A percentile compares a stretch with the other conserved stretches of the same genome.
Evolutionary conservation across 2,888 invertebrate species (phyloP).

Genomic region (Nephrotoma appendiculata): DNA sequence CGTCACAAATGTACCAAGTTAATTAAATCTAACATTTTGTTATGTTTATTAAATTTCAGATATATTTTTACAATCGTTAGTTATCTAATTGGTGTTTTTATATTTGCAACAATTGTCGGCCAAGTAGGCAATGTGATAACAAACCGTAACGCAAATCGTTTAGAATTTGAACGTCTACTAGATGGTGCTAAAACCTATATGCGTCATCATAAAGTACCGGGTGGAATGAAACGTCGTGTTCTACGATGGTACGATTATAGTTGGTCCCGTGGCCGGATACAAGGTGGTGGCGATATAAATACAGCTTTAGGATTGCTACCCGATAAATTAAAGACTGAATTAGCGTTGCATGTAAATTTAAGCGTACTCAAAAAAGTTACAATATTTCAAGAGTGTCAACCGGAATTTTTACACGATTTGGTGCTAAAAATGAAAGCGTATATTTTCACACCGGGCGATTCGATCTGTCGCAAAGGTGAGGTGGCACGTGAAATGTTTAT

Average conservation of each 20-base stretch:
- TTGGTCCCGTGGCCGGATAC: constrained; percentile 90
- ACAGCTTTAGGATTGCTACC: constrained; percentile 85
- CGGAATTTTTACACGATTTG: constrained; percentile 91
- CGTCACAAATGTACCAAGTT: too few relatives aligned
- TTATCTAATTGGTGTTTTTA: constrained; percentile 93
- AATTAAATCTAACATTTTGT: neutral
- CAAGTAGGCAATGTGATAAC: constrained; percentile 97
- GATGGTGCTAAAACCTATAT: constrained; percentile 96
- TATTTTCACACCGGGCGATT: constrained; percentile 94
- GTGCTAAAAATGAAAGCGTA: constrained; percentile 97
- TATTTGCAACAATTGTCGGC: constrained; percentile 94
- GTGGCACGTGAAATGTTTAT: constrained; percentile 97
- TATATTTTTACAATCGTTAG: constrained; percentile 94
- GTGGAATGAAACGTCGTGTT: constrained; percentile 90
- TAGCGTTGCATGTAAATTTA: constrained; percentile 89
- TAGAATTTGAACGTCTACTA: constrained; percentile 86
- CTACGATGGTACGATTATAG: constrained; percentile 97
- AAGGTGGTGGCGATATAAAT: constrained; percentile 92
- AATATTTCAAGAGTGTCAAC: constrained; percentile 93
- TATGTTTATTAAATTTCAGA: constrained; percentile 40
- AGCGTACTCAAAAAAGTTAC: constrained; percentile 92
- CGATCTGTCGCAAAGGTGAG: constrained; percentile 88
- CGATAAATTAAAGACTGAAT: constrained; percentile 91
- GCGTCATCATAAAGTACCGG: constrained; percentile 91
- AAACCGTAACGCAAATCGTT: constrained; percentile 87